Evolutionary conservation across 2,797 vertebrate genomes (phyloP).

Genomic region (Phalanger gymnotis): DNA sequence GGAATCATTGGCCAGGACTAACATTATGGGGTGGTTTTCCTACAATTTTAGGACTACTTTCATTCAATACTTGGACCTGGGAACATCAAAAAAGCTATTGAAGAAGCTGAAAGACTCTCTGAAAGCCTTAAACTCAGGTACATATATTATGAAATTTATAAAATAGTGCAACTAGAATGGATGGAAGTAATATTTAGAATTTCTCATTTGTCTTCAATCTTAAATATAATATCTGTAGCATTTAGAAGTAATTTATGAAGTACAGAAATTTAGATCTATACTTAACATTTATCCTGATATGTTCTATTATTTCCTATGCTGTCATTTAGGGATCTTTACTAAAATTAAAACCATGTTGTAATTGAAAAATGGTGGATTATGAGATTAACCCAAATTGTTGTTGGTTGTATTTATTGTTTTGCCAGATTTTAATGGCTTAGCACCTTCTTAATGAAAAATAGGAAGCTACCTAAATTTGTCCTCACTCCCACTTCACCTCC

Average conservation of each 20-base stretch:
- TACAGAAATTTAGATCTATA: conserved; percentile 33
- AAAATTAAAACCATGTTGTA: conserved; percentile 35
- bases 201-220: background rate
- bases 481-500: background rate
- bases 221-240: conserved; percentile 6
- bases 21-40: conserved; percentile 57
- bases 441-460: background rate
- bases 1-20: conserved; percentile 22
- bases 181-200: conserved; percentile 37
- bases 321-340: conserved; percentile 44
- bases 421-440: background rate
- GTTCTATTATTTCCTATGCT: conserved; percentile 25
- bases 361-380: conserved; percentile 19
- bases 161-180: conserved; percentile 34
- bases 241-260: conserved; percentile 21
- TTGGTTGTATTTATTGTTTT: conserved; percentile 39
- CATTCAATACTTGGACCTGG: conserved; percentile 92
- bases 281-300: background rate
- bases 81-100: conserved; percentile 96
- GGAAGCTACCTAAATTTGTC: background rate
- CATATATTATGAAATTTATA: conserved; percentile 53
- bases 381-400: background rate
- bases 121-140: conserved; percentile 98
- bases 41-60: conserved; percentile 91
- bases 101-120: conserved; percentile 98